phyloP scores from a whole-genome alignment of 2,113 vertebrate species.

The Ploceus nigricollis region DNA sequence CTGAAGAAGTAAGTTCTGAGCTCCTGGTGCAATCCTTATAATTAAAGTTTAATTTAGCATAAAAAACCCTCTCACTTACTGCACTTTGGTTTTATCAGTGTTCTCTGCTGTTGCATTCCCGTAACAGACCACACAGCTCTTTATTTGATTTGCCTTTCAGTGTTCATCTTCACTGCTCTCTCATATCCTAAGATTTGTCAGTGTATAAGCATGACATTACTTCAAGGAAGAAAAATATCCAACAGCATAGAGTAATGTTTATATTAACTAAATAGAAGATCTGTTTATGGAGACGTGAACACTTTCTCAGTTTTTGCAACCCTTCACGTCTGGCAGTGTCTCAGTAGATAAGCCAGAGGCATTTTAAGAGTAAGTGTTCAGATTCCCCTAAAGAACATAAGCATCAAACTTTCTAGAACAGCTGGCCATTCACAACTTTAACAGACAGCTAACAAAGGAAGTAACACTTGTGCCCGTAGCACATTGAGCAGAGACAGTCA shows the following conservation, averaged over 20 bases:
- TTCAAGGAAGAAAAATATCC: background rate
- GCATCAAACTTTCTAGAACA: background rate
- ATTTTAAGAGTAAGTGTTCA: background rate
- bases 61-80: background rate
- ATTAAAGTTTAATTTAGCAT: conserved; percentile 10
- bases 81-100: background rate
- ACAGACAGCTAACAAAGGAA: background rate
- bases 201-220: background rate
- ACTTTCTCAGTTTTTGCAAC: background rate
- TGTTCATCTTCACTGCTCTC: background rate
- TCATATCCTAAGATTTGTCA: background rate
- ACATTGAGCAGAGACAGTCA: background rate
- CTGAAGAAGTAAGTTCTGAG: background rate
- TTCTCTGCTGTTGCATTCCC: background rate
- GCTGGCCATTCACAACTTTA: background rate
- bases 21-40: background rate
- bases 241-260: background rate
- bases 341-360: background rate
- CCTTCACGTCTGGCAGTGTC: background rate
- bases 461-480: background rate
- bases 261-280: background rate
- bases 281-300: background rate
- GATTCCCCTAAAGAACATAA: background rate
- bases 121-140: background rate
- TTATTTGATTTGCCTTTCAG: background rate